Base-by-base conservation (phyloP, 23 tunicate species). In the Pegea sp. region DNA sequence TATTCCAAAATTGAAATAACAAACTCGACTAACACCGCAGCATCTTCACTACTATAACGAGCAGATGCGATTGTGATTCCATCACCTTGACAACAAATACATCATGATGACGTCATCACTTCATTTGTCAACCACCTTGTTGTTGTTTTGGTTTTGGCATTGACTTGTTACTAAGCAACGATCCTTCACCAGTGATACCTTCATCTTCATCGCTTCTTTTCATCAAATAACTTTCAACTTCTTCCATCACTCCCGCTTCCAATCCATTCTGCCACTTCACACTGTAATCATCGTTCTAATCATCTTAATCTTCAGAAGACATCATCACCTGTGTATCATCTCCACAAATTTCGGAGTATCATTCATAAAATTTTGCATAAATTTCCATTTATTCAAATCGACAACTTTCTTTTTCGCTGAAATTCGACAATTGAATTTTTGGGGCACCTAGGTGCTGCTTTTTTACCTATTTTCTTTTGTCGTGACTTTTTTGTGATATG, bases 151-250 rank as follows among this genome's bases (percentile, higher is more conserved):
- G n/a, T n/a, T n/a, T n/a, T n/a, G n/a, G n/a, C n/a, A n/a, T n/a
- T n/a, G n/a, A n/a, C n/a, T n/a, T n/a, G n/a, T 38, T 38, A 38
- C 46, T 8, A 38, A 84, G 70, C 31, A 84, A 57, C 11, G 95
- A 84, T n/a, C 95, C 95, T 70, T 84, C 95, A 0, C 95, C 95
- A 4, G 95, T 84, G 18, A 84, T 81, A 13, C 95, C 95, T 62
- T 80, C 79, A 49, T 72, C 77, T 18, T 77, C 95, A 34, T 73
- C 95, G 29, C 54, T 67, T 1, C 95, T 81, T 31, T 84, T 84
- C 26, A 38, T 44, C 34, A 84, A 54, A 26, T 67, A 84, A 16
- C 70, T 52, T 31, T 84, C 95, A 24, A 84, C 76, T 32, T 84
- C 95, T 22, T 59, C 64, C 11, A 73, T 28, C 16, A 63, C 30